These are phyloP conservation scores for Premnoplex brunnescens DNA, from an alignment of 2,797 vertebrate species.

Conservation along the genomic window DNA sequence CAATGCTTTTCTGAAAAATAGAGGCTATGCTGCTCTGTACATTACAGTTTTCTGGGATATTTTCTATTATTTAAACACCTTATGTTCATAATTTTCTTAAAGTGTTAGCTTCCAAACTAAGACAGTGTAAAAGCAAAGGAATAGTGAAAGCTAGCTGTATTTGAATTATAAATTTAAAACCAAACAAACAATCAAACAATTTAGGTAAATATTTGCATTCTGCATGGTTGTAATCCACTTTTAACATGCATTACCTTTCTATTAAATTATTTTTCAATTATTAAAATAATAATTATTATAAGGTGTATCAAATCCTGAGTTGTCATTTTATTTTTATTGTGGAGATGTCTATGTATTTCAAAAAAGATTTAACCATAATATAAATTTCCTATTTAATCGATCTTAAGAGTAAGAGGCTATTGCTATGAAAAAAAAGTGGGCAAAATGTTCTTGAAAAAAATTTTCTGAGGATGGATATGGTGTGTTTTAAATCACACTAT, in stretches of 20 bases:
- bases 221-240: neutral
- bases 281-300: neutral
- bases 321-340: neutral
- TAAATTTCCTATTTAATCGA: neutral
- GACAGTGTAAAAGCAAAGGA: neutral
- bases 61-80: conserved; percentile 14
- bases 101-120: neutral
- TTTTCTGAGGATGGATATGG: neutral
- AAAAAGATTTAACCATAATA: neutral
- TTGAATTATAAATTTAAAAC: neutral
- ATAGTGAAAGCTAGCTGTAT: neutral
- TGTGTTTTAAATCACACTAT: neutral
- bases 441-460: too few relatives aligned
- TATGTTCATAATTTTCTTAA: neutral
- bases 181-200: neutral
- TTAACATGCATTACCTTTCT: neutral
- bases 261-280: conserved; percentile 28
- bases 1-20: conserved; percentile 15
- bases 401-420: neutral
- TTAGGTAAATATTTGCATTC: neutral
- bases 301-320: neutral
- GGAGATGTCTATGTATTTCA: neutral
- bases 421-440: neutral
- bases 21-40: neutral
- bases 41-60: neutral